Conservation (phyloP, 2,113 vertebrate species). For the Rhynchomys soricoides region DNA sequence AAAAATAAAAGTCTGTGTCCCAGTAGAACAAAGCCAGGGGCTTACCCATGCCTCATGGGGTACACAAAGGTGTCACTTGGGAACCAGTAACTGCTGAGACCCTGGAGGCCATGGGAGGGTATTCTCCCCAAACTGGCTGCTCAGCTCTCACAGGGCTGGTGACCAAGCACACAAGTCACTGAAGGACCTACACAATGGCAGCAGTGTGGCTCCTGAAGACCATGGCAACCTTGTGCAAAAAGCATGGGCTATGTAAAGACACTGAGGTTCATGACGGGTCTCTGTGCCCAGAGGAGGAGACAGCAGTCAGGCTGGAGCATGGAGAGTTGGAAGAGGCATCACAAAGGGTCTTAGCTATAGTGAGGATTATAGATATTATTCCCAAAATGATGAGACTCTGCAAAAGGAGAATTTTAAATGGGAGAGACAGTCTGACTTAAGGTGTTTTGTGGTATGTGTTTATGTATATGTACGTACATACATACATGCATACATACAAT, state of each 20-base stretch:
- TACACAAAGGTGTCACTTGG: rapidly evolving
- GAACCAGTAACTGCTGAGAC: rapidly evolving
- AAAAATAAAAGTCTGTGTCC: not conserved
- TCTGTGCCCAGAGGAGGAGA: not conserved
- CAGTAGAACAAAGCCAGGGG: not conserved
- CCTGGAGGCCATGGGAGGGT: rapidly evolving
- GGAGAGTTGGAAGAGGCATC: not conserved
- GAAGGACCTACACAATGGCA: no score
- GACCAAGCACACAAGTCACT: not conserved
- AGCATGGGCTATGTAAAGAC: not conserved
- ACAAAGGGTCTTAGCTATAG: not conserved
- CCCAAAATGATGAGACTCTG: not conserved
- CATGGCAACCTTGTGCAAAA: rapidly evolving
- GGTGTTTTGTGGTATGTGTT: not conserved
- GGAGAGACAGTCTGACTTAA: not conserved
- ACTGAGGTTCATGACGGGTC: not conserved
- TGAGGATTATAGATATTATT: not conserved
- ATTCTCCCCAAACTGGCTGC: not conserved
- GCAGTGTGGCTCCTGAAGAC: not conserved
- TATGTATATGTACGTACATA: not conserved
- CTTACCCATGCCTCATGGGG: not conserved
- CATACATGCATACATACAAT: not conserved
- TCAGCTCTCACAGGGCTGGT: not conserved
- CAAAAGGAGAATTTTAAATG: not conserved
- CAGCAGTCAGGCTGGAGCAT: not conserved